Conservation (phyloP, 2,113 vertebrate species). For the Thymallus thymallus region DNA sequence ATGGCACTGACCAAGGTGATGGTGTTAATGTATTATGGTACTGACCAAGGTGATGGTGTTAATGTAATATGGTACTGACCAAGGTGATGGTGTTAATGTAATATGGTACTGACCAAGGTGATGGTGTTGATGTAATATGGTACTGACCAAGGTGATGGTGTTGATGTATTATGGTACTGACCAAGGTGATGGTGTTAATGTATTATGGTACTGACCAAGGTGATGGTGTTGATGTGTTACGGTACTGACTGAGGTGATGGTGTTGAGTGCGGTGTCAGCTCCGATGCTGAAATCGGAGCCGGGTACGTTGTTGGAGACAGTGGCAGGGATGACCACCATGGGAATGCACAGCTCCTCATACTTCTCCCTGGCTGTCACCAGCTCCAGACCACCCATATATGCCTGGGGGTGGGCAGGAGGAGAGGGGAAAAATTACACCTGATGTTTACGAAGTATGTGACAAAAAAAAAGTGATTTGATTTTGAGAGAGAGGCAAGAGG, state of each 20-base stretch:
- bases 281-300: conserved; percentile 95
- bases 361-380: conserved; percentile 84
- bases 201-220: no score
- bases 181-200: no score
- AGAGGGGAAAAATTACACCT: no score
- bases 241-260: conserved; percentile 77
- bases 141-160: conserved; percentile 80
- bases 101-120: neutral
- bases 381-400: conserved; percentile 82
- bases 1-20: no score
- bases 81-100: no score
- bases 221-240: no score
- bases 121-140: neutral
- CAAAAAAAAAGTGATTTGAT: no score
- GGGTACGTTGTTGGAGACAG: conserved; percentile 93
- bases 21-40: no score
- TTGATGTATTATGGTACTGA: conserved; percentile 65
- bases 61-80: no score
- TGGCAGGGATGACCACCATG: conserved; percentile 89
- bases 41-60: no score
- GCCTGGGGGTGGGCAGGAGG: conserved; percentile 67
- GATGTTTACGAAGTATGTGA: no score
- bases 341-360: conserved; percentile 94
- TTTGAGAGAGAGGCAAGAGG: no score
- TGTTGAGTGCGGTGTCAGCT: conserved; percentile 90